A percentile compares a stretch with the other conserved stretches of the same genome.
These are phyloP conservation scores for Amblyteles armatorius DNA, from an alignment of 2,888 invertebrate genomes.

Conservation along the genomic window DNA sequence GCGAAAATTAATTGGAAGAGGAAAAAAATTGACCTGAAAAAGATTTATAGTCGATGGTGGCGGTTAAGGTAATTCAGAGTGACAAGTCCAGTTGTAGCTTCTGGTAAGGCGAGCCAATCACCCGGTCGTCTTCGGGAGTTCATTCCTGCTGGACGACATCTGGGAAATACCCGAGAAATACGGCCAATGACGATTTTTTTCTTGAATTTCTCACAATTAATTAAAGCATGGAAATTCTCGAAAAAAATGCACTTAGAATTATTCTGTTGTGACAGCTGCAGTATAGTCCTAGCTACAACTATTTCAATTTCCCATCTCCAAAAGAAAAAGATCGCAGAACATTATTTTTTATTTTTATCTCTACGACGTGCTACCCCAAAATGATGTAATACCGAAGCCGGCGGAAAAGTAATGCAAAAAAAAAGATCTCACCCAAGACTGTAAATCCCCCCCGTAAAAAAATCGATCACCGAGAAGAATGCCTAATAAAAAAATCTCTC, in stretches of 20 bases:
- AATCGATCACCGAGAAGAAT: background rate
- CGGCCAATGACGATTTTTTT: background rate
- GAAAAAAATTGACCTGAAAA: background rate
- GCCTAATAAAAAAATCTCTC: slow-evolving; percentile 1
- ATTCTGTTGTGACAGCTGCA: too few relatives aligned
- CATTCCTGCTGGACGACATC: too few relatives aligned
- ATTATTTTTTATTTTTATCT: too few relatives aligned
- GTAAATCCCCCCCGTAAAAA: background rate
- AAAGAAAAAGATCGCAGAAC: background rate
- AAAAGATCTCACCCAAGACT: background rate
- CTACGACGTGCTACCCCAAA: background rate
- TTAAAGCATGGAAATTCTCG: too few relatives aligned
- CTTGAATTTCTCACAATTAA: background rate
- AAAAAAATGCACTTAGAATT: background rate
- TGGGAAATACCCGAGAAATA: background rate
- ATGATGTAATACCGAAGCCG: background rate
- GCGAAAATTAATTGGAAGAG: background rate
- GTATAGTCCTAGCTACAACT: too few relatives aligned
- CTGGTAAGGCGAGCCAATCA: background rate
- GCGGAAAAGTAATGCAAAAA: background rate
- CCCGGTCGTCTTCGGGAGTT: background rate
- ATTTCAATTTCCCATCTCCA: background rate
- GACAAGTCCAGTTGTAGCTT: background rate
- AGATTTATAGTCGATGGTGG: background rate
- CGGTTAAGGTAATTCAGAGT: background rate